phyloP scores from a whole-genome alignment of 2,113 vertebrate species.

The Notothenia rossii region DNA sequence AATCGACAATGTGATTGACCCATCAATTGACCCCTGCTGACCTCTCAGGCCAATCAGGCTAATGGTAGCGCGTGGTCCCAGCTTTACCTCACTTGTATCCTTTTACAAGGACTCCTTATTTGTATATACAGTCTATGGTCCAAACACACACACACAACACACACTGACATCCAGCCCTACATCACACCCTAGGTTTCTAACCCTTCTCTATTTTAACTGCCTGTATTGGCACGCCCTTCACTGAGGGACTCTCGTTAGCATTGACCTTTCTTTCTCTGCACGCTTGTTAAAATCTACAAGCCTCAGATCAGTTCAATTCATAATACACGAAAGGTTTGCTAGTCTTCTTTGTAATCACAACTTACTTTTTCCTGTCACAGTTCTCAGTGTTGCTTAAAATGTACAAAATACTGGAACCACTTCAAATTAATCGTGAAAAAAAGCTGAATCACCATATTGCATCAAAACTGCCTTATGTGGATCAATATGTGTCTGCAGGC shows the following conservation, averaged over 20 bases:
- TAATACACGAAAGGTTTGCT: constrained; percentile 13
- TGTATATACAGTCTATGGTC: not conserved
- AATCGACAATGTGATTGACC: constrained; percentile 84
- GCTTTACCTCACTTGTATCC: constrained; percentile 54
- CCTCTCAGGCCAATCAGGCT: constrained; percentile 84
- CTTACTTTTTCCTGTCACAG: not conserved
- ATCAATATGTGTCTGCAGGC: constrained; percentile 63
- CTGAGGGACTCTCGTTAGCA: constrained; percentile 59
- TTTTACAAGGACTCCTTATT: constrained; percentile 44
- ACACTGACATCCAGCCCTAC: constrained; percentile 26
- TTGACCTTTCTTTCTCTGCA: constrained; percentile 70
- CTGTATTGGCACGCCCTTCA: constrained; percentile 57
- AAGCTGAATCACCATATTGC: constrained; percentile 59
- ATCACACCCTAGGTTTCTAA: constrained; percentile 74
- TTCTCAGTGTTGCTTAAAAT: constrained; percentile 9
- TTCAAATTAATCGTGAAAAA: constrained; percentile 60
- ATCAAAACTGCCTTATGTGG: constrained; percentile 26
- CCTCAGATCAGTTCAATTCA: constrained; percentile 39
- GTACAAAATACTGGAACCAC: constrained; percentile 7
- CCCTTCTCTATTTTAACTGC: constrained; percentile 67
- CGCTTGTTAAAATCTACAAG: constrained; percentile 66
- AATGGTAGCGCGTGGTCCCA: constrained; percentile 74
- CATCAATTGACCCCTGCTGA: constrained; percentile 81
- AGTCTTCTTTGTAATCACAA: not conserved
- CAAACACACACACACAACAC: constrained; percentile 17